These are phyloP conservation scores for Hirtodrosophila confusa DNA, from an alignment of 2,888 invertebrate genomes.

Conservation along the genomic window DNA sequence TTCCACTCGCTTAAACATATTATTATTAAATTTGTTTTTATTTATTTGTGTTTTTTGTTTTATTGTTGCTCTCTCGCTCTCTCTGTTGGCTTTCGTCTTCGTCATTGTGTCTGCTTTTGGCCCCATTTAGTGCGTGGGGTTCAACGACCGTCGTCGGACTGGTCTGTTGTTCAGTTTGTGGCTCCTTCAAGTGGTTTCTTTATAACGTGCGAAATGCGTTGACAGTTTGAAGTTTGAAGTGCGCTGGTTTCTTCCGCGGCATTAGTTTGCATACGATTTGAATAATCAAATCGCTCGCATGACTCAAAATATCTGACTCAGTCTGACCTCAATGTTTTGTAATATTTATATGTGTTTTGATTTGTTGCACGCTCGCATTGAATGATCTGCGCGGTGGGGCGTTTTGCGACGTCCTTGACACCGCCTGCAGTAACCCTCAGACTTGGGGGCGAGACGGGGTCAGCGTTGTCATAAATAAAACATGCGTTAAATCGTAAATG, in stretches of 20 bases:
- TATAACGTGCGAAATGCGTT: slow-evolving; percentile 38
- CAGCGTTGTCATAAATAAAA: slow-evolving; percentile 50
- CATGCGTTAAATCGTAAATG: slow-evolving; percentile 34
- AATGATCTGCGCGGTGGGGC: slow-evolving; percentile 1
- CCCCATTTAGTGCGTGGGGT: slow-evolving; percentile 62
- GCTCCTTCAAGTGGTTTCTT: slow-evolving; percentile 44
- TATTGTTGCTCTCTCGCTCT: slow-evolving; percentile 24
- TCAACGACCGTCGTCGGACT: slow-evolving; percentile 68
- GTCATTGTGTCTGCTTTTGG: slow-evolving; percentile 59
- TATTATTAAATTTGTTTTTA: slow-evolving; percentile 49
- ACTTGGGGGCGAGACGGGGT: slow-evolving; percentile 40
- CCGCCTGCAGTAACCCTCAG: slow-evolving; percentile 15
- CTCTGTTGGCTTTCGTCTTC: slow-evolving; percentile 32
- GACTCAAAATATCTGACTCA: slow-evolving; percentile 30
- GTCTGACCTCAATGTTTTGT: slow-evolving; percentile 37
- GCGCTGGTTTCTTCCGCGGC: slow-evolving; percentile 13
- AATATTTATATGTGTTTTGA: neutral
- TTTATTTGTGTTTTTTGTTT: slow-evolving; percentile 16
- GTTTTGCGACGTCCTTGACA: neutral
- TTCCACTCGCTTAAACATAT: no score
- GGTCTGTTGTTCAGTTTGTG: neutral
- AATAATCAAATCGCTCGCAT: slow-evolving; percentile 32
- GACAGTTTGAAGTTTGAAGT: slow-evolving; percentile 36
- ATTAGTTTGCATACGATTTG: slow-evolving; percentile 59
- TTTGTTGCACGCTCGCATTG: slow-evolving; percentile 1